These are phyloP conservation scores for Apaloderma vittatum DNA, from an alignment of 2,113 vertebrate genomes.

Conservation along the genomic window DNA sequence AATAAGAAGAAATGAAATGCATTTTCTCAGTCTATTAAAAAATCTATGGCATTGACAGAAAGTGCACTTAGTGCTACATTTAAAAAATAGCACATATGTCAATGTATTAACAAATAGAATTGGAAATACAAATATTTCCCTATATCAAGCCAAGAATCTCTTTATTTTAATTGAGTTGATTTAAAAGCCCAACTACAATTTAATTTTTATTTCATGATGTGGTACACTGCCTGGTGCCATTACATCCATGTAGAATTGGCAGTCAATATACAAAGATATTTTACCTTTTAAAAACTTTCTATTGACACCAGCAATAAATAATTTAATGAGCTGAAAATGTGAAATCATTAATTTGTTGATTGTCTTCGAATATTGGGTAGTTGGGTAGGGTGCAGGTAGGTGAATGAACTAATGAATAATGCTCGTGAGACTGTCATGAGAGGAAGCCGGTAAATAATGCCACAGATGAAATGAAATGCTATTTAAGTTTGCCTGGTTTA, in stretches of 20 bases:
- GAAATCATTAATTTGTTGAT: slow-evolving; percentile 74
- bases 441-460: background rate
- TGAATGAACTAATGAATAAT: background rate
- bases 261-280: slow-evolving; percentile 80
- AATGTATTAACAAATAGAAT: slow-evolving; percentile 92
- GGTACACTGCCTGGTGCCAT: slow-evolving; percentile 77
- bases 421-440: background rate
- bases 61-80: slow-evolving; percentile 93
- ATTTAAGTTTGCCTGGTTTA: background rate
- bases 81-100: slow-evolving; percentile 91
- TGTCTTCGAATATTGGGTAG: slow-evolving; percentile 53
- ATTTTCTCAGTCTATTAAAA: slow-evolving; percentile 98
- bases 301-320: slow-evolving; percentile 81
- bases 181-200: slow-evolving; percentile 90
- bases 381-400: background rate
- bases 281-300: slow-evolving; percentile 84
- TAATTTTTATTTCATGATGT: slow-evolving; percentile 90
- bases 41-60: slow-evolving; percentile 92
- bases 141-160: slow-evolving; percentile 91
- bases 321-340: slow-evolving; percentile 76
- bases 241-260: slow-evolving; percentile 76
- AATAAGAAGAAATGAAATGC: slow-evolving; percentile 99
- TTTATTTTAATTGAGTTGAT: slow-evolving; percentile 92
- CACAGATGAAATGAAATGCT: background rate
- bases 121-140: slow-evolving; percentile 91